Percentiles rank a stretch among this genome's conserved stretches.
Evolutionary conservation across 2,888 invertebrate species (phyloP).

Genomic region (Dasysyrphus albostriatus): DNA sequence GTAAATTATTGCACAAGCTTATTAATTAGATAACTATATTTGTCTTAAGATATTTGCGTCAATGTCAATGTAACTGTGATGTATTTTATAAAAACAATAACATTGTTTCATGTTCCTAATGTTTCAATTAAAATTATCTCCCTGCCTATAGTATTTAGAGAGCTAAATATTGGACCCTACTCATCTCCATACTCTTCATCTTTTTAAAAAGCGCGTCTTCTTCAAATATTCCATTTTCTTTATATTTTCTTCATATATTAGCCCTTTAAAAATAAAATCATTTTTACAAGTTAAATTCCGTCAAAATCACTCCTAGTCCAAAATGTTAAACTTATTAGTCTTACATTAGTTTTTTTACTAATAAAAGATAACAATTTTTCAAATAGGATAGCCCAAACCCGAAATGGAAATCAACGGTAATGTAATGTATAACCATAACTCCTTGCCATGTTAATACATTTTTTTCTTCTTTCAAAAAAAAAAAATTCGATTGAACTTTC

Average conservation of each 20-base stretch:
- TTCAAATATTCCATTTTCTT: slow-evolving; percentile 2
- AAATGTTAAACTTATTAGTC: neutral
- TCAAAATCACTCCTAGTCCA: slow-evolving; percentile 7
- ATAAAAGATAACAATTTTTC: slow-evolving; percentile 77
- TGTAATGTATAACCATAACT: slow-evolving; percentile 48
- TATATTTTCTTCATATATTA: neutral
- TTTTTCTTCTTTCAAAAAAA: slow-evolving; percentile 17
- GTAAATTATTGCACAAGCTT: no score
- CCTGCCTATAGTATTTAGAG: no score
- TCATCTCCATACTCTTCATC: no score
- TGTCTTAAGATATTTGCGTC: no score
- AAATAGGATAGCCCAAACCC: slow-evolving; percentile 83
- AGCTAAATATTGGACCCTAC: no score
- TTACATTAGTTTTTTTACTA: slow-evolving; percentile 47
- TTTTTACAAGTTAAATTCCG: slow-evolving; percentile 47
- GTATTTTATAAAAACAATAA: no score
- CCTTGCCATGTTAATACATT: slow-evolving; percentile 5
- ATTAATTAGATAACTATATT: no score
- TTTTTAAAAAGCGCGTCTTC: neutral
- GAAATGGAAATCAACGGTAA: slow-evolving; percentile 84
- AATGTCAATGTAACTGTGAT: no score
- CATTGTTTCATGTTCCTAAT: no score
- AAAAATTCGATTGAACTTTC: slow-evolving; percentile 39
- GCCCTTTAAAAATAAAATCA: neutral
- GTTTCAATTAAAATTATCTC: no score